Evolutionary conservation across 1,140 invertebrate species (phyloP), one percentile per base, ranked within the genome.

Genomic region (Andrena cerasifolii): DNA sequence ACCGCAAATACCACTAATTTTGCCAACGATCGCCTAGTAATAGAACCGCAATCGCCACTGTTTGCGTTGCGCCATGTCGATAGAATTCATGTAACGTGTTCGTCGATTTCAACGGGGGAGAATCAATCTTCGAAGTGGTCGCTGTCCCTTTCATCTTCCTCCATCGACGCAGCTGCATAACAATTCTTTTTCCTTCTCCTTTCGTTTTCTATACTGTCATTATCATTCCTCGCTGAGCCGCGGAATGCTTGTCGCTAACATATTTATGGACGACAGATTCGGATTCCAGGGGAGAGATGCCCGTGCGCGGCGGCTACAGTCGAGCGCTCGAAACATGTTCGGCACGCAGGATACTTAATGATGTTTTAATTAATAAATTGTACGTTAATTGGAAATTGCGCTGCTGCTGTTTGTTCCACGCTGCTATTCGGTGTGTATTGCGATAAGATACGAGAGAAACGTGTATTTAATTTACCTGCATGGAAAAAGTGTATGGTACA

Each of bases 111-210:
- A 49, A 43, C 24, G 16, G 14, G 16, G 14, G 14, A 10, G n/a
- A n/a, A 24, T 43, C 49, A 45, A 80, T 82, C 78, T 78, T 70
- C 53, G 49, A 45, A 1, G 6, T 12, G 24, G 5, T 51, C 36
- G 47, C 7, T 33, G 21, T 26, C 40, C 24, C 53, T 72, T 59
- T 36, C 67, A 70, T 79, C 70, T 43, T 80, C 28, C 21, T 31
- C n/a, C 14, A 49, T 59, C 49, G 33, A 12, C 31, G 43, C 45
- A 28, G 2, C 31, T 26, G 18, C 33, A 65, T 21, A 70, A n/a
- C n/a, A n/a, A n/a, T n/a, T n/a, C n/a, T n/a, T n/a, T n/a, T 81
- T 51, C 53, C 45, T 53, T 51, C 24, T 49, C 16, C 3, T n/a
- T n/a, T n/a, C 40, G 49, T 66, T 40, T 28, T 56, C 28, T 26